phyloP scores from a whole-genome alignment of 1,140 invertebrate genomes.

The Drosophila arizonae region DNA sequence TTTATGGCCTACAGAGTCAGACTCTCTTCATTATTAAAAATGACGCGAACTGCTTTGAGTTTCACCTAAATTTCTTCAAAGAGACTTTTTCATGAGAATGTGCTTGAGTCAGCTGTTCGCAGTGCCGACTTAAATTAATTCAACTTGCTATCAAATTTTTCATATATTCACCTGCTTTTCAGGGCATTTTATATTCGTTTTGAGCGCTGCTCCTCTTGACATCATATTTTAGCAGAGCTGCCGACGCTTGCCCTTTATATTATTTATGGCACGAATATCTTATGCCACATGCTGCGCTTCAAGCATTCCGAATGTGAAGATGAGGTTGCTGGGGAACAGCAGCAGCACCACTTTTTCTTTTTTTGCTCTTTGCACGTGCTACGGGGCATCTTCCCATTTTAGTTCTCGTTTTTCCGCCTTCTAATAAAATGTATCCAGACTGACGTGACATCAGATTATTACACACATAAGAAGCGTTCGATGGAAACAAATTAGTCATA shows the following conservation, averaged over 20 bases:
- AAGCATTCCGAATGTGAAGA: constrained; percentile 13
- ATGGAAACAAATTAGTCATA: constrained; percentile 2
- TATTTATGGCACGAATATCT: constrained; percentile 45
- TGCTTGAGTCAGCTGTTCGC: too few relatives aligned
- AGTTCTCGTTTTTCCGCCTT: not conserved
- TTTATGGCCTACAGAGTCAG: too few relatives aligned
- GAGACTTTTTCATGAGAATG: too few relatives aligned
- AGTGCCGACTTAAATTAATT: not conserved
- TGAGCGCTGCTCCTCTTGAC: not conserved
- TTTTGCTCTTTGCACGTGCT: constrained; percentile 24
- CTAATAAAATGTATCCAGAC: constrained; percentile 31
- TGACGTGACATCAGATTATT: constrained; percentile 27
- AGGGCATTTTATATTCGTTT: constrained; percentile 16
- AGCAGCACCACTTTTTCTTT: not conserved
- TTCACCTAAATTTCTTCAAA: too few relatives aligned
- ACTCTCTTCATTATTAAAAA: too few relatives aligned
- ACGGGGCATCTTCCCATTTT: constrained; percentile 5
- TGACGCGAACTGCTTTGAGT: too few relatives aligned
- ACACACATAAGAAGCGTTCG: not conserved
- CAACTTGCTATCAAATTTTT: not conserved
- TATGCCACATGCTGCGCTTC: constrained; percentile 41
- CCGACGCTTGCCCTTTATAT: constrained; percentile 35
- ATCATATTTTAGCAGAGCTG: not conserved
- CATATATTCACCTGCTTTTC: not conserved
- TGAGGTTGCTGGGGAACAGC: constrained; percentile 16